Evolutionary conservation across 2,113 vertebrate genomes (phyloP), one percentile per base, ranked within the genome.

Genomic region (Laticauda laticaudata): DNA sequence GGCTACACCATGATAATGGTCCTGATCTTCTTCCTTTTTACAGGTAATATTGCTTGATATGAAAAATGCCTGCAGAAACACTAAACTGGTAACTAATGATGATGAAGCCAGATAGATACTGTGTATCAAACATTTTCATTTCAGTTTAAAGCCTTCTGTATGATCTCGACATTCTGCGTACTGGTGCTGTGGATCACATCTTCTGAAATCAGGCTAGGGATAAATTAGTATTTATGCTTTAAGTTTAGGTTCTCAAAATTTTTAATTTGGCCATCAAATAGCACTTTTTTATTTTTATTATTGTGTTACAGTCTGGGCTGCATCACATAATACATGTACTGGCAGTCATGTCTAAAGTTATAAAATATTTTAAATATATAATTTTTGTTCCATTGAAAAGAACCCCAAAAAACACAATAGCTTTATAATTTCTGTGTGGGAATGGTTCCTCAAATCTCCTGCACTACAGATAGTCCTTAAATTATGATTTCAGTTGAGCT

Each of bases 1-100:
- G 99, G 98, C 94, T 99, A 99, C 94, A 99, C 99, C 94, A 98
- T 98, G 98, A 99, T 99, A 96, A 99, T 99, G 99, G 98, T 98
- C 93, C 97, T 99, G 97, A 99, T 99, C 97, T 99, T 99, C 96
- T 99, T 99, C 97, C 98, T 99, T 94, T 99, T 99, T 95, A 99
- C 99, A 94, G 99, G 99, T 99, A 96, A 96, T 96, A 10, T 26
- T 26, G 51, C 53, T 51, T 14, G 12, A 48, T 15, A 29, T 51
- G 29, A 12, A 57, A 8, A 26, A 11, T 15, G 48, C 23, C 21
- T 14, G n/a, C 18, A 56, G 88, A 57, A 89, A 57, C 54, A 89
- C 11, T 39, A 34, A 89, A 21, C 54, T 23, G 54, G 20, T 21
- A 55, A 56, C 43, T 87, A 15, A 34, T 81, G n/a, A 81, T 81